Evolutionary conservation across 2,888 invertebrate genomes (phyloP), one percentile per base, ranked within the genome.

Genomic region (Lymantria dispar): DNA sequence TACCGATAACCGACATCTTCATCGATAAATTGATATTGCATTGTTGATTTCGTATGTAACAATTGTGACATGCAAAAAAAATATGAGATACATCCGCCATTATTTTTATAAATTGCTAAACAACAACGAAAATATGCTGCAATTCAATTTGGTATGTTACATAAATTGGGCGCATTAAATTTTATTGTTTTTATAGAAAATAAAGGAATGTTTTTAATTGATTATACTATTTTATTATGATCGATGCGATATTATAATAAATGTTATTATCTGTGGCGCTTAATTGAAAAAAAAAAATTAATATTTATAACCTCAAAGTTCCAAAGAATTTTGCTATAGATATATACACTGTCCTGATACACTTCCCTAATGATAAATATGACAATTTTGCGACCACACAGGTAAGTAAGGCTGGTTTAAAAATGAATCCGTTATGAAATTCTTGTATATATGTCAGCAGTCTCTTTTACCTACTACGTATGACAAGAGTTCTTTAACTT

Each of bases 11-110:
- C 52, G 61, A 70, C 70, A 64, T 74, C 72, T 74, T 75, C 59
- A 72, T 77, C 70, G 75, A 68, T 70, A 69, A 67, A 67, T 67
- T 58, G 68, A 61, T 66, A 66, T 67, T 60, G 55, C 57, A 57
- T 67, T 70, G 56, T 63, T 63, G 50, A 53, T 63, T 56, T 55
- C 61, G 47, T 51, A 37, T 42, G 48, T 53, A 53, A 48, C 44
- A 40, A 52, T 41, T 52, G 51, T 42, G 50, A 45, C 52, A 48
- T 15, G 13, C 7, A 50, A 47, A 31, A 47, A 40, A 38, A 36
- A 36, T n/a, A 38, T 38, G 38, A 9, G 7, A 38, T 10, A 40
- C 40, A 12, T 12, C 40, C 9, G 40, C 14, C 14, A 38, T 42
- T 42, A 31, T n/a, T 43, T 5, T 40, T 11, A 39, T 36, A 13